phyloP scores from a whole-genome alignment of 2,113 vertebrate species.

The Bagarius yarrelli region DNA sequence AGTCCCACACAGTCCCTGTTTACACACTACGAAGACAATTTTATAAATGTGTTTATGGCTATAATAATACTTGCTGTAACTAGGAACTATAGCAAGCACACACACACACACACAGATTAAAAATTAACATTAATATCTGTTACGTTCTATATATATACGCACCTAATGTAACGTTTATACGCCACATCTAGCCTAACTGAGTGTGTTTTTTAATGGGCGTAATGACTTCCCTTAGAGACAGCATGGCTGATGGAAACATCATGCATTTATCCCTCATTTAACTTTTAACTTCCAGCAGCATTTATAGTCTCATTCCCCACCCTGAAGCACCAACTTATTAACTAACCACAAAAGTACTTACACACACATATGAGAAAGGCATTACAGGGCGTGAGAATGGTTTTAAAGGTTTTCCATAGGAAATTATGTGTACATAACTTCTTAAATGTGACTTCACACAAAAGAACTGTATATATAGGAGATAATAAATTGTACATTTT shows the following conservation, averaged over 20 bases:
- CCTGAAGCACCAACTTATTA: background rate
- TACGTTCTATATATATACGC: background rate
- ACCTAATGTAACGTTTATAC: background rate
- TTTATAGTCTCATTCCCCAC: slow-evolving; percentile 21
- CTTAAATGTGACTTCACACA: background rate
- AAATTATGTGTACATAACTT: background rate
- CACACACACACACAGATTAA: slow-evolving; percentile 7
- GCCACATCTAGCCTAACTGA: slow-evolving; percentile 6
- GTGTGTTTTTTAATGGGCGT: slow-evolving; percentile 7
- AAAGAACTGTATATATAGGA: no score
- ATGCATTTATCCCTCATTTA: slow-evolving; percentile 10
- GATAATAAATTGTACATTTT: background rate
- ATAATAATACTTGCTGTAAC: background rate
- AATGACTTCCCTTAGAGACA: slow-evolving; percentile 12
- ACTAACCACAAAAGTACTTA: background rate
- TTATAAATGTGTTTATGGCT: background rate
- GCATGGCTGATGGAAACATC: slow-evolving; percentile 5
- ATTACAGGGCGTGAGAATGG: background rate
- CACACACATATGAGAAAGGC: slow-evolving; percentile 5
- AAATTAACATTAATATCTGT: background rate
- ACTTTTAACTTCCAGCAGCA: background rate
- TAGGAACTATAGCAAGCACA: background rate
- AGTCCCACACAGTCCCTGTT: background rate
- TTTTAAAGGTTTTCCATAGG: background rate
- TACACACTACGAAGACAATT: slow-evolving; percentile 1